phyloP scores from a whole-genome alignment of 1,140 invertebrate species.

The Melipona quadrifasciata region DNA sequence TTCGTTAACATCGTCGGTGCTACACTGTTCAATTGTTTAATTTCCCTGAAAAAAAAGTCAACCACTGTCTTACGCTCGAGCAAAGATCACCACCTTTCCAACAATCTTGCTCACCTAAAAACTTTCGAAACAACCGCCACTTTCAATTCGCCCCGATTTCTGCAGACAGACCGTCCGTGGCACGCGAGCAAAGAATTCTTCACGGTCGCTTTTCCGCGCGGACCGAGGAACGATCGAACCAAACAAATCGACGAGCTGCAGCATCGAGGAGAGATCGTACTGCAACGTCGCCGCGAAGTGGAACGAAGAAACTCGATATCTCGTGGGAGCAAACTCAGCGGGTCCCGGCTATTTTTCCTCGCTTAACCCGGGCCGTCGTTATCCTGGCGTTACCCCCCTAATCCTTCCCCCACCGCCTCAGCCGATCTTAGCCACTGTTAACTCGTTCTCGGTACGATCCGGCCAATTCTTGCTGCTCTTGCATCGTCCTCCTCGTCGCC shows the following conservation, averaged over 20 bases:
- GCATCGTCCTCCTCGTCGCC: constrained; percentile 37
- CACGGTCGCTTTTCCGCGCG: not conserved
- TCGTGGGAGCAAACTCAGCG: constrained; percentile 65
- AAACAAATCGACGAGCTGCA: constrained; percentile 60
- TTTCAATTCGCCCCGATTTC: no score
- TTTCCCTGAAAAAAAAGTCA: no score
- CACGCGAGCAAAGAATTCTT: not conserved
- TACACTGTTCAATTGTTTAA: no score
- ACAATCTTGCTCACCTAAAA: no score
- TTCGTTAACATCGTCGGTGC: no score
- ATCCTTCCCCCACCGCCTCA: not conserved
- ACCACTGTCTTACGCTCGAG: no score
- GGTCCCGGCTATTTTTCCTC: constrained; percentile 64
- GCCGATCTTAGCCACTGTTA: constrained; percentile 4
- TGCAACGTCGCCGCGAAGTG: constrained; percentile 24
- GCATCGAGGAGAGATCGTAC: constrained; percentile 36
- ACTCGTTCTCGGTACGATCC: constrained; percentile 15
- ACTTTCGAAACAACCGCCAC: no score
- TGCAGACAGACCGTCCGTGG: no score
- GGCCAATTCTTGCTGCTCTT: constrained; percentile 47
- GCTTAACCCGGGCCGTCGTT: constrained; percentile 45
- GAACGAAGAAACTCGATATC: constrained; percentile 54
- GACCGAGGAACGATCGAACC: constrained; percentile 38
- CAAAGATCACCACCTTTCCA: no score
- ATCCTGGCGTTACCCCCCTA: constrained; percentile 28